Conservation (phyloP, 2,797 vertebrate species). For the Rhinichthys osculus region DNA sequence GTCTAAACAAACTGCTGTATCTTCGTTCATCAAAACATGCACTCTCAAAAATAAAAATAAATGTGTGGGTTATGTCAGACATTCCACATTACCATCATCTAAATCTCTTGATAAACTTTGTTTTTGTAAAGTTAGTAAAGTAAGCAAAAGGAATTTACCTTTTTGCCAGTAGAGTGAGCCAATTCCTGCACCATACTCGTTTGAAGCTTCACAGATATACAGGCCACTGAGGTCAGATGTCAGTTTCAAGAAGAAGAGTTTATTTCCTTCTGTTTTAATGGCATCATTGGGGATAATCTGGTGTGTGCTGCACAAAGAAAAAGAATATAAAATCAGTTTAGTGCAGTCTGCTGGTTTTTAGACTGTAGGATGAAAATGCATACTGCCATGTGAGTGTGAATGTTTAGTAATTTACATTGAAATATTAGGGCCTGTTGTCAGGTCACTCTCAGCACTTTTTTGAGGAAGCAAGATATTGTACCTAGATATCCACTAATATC, state of each 20-base stretch:
- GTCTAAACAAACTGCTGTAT: neutral
- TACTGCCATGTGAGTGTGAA: neutral
- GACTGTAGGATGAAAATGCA: neutral
- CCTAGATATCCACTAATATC: neutral
- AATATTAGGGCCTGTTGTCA: neutral
- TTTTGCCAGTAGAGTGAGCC: conserved; percentile 49
- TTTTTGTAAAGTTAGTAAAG: neutral
- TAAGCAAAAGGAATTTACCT: neutral
- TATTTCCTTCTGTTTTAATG: conserved; percentile 40
- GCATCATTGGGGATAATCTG: neutral
- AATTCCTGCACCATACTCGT: conserved; percentile 41
- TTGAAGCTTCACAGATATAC: conserved; percentile 68
- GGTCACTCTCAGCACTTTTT: neutral
- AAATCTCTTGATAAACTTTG: neutral
- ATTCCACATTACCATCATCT: neutral
- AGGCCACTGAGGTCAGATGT: conserved; percentile 57
- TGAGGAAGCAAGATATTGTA: neutral
- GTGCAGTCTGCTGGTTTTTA: neutral
- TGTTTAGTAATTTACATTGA: neutral
- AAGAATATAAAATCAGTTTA: neutral
- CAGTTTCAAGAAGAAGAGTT: conserved; percentile 45
- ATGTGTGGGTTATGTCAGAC: neutral
- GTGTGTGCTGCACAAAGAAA: neutral
- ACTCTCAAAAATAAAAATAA: neutral
- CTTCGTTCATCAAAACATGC: neutral